Evolutionary conservation across 2,888 invertebrate genomes (phyloP).

Genomic region (Bombylius discolor): DNA sequence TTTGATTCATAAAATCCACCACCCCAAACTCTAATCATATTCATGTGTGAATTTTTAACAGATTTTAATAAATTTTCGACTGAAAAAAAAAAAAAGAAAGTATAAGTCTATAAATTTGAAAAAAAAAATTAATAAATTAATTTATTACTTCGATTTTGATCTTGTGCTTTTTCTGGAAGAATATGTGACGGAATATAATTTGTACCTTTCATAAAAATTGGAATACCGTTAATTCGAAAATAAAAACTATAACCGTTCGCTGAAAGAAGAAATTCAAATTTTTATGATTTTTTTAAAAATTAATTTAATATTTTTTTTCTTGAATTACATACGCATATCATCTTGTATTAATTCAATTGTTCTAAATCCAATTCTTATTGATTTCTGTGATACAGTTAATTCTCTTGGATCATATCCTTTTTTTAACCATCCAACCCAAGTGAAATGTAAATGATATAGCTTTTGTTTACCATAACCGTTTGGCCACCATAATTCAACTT

Average conservation of each 20-base stretch:
- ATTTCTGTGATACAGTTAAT: conserved; percentile 36
- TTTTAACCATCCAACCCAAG: conserved; percentile 32
- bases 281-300: not conserved
- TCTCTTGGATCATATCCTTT: conserved; percentile 20
- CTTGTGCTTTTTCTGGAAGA: conserved; percentile 59
- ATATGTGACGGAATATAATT: conserved; percentile 87
- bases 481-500: conserved; percentile 80
- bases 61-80: conserved; percentile 53
- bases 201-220: conserved; percentile 90
- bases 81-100: conserved; percentile 14
- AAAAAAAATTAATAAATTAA: not conserved
- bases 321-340: conserved; percentile 27
- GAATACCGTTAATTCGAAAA: conserved; percentile 70
- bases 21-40: conserved; percentile 95
- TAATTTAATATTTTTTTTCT: not conserved
- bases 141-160: conserved; percentile 36
- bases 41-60: conserved; percentile 69
- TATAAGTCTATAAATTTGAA: not conserved
- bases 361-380: conserved; percentile 69
- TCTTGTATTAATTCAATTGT: conserved; percentile 73
- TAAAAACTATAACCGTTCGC: conserved; percentile 63
- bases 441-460: conserved; percentile 55
- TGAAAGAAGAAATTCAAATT: conserved; percentile 16
- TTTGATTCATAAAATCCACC: conserved; percentile 93
- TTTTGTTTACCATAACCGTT: conserved; percentile 76